Evolutionary conservation across 2,113 vertebrate species (phyloP), one percentile per base, ranked within the genome.

Genomic region (Theristicus caerulescens): DNA sequence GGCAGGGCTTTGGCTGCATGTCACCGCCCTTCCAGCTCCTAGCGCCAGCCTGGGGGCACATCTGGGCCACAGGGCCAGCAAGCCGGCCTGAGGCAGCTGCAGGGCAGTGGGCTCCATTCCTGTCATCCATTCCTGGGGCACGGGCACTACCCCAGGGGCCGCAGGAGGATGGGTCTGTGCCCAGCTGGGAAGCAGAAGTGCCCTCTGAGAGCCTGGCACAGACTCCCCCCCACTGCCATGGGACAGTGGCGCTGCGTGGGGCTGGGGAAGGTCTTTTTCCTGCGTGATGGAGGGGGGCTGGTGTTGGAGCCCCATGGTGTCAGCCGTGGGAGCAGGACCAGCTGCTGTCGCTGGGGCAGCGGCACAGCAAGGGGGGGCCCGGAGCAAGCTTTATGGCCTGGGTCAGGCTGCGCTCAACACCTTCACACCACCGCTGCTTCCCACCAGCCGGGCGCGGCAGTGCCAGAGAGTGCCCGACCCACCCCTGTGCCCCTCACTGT

Each of bases 181-280:
- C 54, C 54, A 55, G 46, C 25, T 5, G 3, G 64, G 34, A 51
- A 57, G 59, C 62, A 70, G 57, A 76, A 38, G 11, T 66, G 67
- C 25, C 2, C 3, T 36, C 34, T 7, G 17, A 69, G 51, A 82
- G 51, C 52, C 57, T 55, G 51, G 44, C 55, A 77, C 54, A 44
- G 44, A 16, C 49, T 72, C 64, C 9, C 27, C 9, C 36, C 21
- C 16, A 6, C 21, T 10, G 17, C 44, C 3, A 1, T 4, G 2
- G 5, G 29, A 12, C 66, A 61, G 58, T 1, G 0, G 52, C 3
- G 2, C 25, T 27, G 36, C 0, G 0, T 32, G 36, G 57, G 18
- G 34, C 51, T 20, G 31, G 34, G 26, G 54, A 72, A 22, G 44
- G 25, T n/a, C 62, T 47, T 5, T 26, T 73, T 65, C 34, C 65